Percentiles rank a stretch among this genome's conserved stretches.
These are phyloP conservation scores for Pseudorhombus dupliciocellatus DNA, from an alignment of 2,113 vertebrate species.

Conservation along the genomic window DNA sequence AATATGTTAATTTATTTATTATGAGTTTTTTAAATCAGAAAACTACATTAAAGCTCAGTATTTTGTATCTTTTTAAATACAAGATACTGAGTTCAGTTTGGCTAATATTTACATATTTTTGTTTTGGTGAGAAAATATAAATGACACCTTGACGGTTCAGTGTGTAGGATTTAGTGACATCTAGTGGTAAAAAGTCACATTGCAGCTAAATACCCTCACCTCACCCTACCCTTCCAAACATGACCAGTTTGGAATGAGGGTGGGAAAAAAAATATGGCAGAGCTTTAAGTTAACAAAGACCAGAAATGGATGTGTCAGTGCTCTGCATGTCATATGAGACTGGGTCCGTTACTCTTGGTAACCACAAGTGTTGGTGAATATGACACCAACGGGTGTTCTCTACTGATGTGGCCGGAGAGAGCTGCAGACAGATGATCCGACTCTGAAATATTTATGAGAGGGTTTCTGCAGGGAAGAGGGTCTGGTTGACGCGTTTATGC, in stretches of 20 bases:
- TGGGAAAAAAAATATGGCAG: too few species aligned
- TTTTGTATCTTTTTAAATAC: too few species aligned
- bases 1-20: too few species aligned
- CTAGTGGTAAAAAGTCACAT: too few species aligned
- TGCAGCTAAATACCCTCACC: too few species aligned
- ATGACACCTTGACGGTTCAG: neutral
- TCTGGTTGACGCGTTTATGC: conserved; percentile 17
- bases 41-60: too few species aligned
- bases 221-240: too few species aligned
- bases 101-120: conserved; percentile 10
- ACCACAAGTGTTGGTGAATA: conserved; percentile 45
- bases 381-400: conserved; percentile 46
- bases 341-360: conserved; percentile 35
- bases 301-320: neutral
- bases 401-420: conserved; percentile 46
- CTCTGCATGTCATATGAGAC: conserved; percentile 20
- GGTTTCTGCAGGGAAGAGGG: conserved; percentile 21
- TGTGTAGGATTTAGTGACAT: too few species aligned
- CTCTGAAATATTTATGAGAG: conserved; percentile 75
- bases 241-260: too few species aligned
- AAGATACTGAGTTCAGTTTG: too few species aligned
- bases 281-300: neutral
- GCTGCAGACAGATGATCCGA: conserved; percentile 62
- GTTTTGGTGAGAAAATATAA: conserved; percentile 21
- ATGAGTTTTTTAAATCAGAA: too few species aligned